Evolutionary conservation across 2,113 vertebrate species (phyloP), one percentile per base, ranked within the genome.

Genomic region (Siphamia tubifer): DNA sequence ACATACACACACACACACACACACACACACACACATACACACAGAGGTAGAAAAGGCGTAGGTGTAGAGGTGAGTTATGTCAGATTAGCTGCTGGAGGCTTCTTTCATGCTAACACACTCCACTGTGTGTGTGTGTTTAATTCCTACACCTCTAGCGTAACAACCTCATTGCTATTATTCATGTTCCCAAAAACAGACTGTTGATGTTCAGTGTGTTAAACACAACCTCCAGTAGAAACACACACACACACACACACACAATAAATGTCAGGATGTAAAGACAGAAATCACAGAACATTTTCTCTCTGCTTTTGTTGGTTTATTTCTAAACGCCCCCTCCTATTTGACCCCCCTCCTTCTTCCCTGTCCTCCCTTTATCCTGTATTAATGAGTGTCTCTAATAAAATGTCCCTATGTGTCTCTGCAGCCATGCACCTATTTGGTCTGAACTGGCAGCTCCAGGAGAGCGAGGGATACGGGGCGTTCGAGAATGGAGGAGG

Each of bases 381-480:
- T 4, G 9, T 17, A 20, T 53, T 34, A 21, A 21, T 71, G 47
- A n/a, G 27, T 15, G 8, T 21, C 15, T 35, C 15, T 32, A 45
- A 60, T 40, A n/a, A 48, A 44, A 16, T 54, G 32, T 39, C 6
- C n/a, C 4, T 58, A 15, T 17, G n/a, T 42, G 19, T 30, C n/a
- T 45, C 21, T 31, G 5, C 51, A 99, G 98, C 96, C 53, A 98
- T 99, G 97, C 96, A 99, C 91, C 94, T 99, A 19, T 96, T 99
- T 87, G 97, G 98, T 77, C 93, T 99, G 73, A 99, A 99, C 91
- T 99, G 98, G 98, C 98, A 99, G 90, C 92, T 99, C 55, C 97
- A 99, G 87, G 96, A 99, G 85, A 94, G 92, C 11, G 98, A 98
- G 79, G 94, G 93, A 64, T 95, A 96, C 67, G 89, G 87, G 15